Percentiles rank a stretch among this genome's conserved stretches.
These are phyloP conservation scores for Macroglossus sobrinus DNA, from an alignment of 2,113 vertebrate species.

Conservation along the genomic window DNA sequence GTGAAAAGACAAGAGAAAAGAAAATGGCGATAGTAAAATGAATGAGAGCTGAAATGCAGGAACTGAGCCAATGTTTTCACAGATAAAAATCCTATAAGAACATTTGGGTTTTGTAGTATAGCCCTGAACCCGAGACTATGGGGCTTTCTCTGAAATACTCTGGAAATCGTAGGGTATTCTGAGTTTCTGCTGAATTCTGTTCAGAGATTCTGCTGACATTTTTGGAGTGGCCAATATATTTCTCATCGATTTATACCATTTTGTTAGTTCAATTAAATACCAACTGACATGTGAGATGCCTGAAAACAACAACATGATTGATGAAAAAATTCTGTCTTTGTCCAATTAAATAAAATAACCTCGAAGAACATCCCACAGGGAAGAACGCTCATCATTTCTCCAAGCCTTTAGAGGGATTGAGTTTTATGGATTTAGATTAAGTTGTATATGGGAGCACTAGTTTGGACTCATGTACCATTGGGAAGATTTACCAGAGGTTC, in stretches of 20 bases:
- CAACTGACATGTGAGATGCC: background rate
- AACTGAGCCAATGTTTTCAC: background rate
- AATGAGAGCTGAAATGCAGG: background rate
- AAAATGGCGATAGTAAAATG: background rate
- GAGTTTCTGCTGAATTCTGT: background rate
- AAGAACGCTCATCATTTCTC: too few relatives aligned
- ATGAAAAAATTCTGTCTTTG: too few relatives aligned
- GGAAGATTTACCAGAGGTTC: too few relatives aligned
- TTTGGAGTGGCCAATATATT: background rate
- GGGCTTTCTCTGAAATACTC: background rate
- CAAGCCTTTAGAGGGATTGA: too few relatives aligned
- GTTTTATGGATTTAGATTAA: too few relatives aligned
- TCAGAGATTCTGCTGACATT: background rate
- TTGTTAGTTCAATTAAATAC: conserved; percentile 24
- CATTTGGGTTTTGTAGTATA: background rate
- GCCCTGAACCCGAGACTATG: background rate
- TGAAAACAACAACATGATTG: too few relatives aligned
- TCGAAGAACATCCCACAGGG: too few relatives aligned
- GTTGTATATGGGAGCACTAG: too few relatives aligned
- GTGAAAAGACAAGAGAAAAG: background rate
- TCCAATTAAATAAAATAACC: too few relatives aligned
- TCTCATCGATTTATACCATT: background rate
- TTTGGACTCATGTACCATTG: too few relatives aligned
- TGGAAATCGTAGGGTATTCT: background rate
- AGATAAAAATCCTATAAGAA: background rate